These are phyloP conservation scores for Drosophila paulistorum DNA, from an alignment of 1,140 invertebrate species.

Conservation along the genomic window DNA sequence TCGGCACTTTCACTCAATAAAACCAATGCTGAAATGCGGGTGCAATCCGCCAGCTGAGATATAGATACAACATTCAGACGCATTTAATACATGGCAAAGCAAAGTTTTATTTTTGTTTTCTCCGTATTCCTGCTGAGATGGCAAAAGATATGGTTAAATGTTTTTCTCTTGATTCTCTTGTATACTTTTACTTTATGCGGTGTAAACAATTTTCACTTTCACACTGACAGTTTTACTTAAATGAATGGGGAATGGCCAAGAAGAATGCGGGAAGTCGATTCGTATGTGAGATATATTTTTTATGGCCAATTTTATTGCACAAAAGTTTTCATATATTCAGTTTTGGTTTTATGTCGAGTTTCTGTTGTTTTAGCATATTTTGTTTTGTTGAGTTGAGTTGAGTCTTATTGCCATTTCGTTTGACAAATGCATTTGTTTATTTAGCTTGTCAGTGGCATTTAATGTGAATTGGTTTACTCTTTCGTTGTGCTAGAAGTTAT, in stretches of 20 bases:
- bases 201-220: conserved; percentile 55
- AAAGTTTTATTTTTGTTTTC: conserved; percentile 13
- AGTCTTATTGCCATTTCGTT: background rate
- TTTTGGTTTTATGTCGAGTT: conserved; percentile 39
- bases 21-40: conserved; percentile 26
- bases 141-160: background rate
- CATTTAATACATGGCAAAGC: conserved; percentile 61
- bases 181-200: conserved; percentile 9
- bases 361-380: conserved; percentile 35
- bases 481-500: conserved; percentile 17
- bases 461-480: conserved; percentile 26
- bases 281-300: conserved; percentile 30
- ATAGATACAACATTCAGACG: conserved; percentile 41
- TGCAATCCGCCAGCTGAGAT: conserved; percentile 44
- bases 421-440: conserved; percentile 18
- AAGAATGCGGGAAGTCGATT: background rate
- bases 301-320: conserved; percentile 64
- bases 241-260: conserved; percentile 28
- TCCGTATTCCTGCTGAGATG: conserved; percentile 13
- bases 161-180: background rate
- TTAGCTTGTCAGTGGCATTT: conserved; percentile 7
- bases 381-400: background rate
- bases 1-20: conserved; percentile 64
- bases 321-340: conserved; percentile 43
- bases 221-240: conserved; percentile 47